These are phyloP conservation scores for Heteronetta atricapilla DNA, from an alignment of 2,113 vertebrate genomes.

Conservation along the genomic window DNA sequence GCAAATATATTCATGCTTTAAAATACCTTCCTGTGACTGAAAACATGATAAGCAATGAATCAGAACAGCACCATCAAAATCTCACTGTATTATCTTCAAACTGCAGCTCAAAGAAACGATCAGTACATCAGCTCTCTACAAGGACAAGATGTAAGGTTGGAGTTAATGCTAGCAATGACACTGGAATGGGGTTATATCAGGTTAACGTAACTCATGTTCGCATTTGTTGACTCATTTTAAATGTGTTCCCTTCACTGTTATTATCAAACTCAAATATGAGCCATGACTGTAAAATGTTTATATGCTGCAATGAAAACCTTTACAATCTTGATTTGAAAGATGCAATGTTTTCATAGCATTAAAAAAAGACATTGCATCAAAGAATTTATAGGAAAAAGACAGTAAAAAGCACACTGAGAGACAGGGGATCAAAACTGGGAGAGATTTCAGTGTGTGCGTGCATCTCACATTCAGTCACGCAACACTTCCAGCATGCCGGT, in stretches of 20 bases:
- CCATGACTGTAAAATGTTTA: neutral
- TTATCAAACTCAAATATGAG: neutral
- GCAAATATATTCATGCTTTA: neutral
- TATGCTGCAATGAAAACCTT: neutral
- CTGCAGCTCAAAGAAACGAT: neutral
- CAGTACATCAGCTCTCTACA: neutral
- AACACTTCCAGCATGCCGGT: neutral
- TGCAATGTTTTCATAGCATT: neutral
- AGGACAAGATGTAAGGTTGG: neutral
- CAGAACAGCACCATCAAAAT: neutral
- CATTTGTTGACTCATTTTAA: neutral
- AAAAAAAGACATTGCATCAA: neutral
- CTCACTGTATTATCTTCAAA: neutral
- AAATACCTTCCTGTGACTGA: neutral
- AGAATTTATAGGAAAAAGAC: neutral
- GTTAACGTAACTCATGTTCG: neutral
- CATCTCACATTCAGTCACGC: rapidly evolving
- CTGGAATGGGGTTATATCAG: neutral
- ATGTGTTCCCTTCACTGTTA: neutral
- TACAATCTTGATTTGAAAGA: neutral
- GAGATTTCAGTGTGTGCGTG: rapidly evolving
- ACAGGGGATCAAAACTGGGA: neutral
- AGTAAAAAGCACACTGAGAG: neutral
- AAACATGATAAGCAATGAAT: neutral
- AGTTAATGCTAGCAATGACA: neutral